Base-by-base conservation (phyloP, 2,797 vertebrate genomes). In the Enteromius unitaeniatus region DNA sequence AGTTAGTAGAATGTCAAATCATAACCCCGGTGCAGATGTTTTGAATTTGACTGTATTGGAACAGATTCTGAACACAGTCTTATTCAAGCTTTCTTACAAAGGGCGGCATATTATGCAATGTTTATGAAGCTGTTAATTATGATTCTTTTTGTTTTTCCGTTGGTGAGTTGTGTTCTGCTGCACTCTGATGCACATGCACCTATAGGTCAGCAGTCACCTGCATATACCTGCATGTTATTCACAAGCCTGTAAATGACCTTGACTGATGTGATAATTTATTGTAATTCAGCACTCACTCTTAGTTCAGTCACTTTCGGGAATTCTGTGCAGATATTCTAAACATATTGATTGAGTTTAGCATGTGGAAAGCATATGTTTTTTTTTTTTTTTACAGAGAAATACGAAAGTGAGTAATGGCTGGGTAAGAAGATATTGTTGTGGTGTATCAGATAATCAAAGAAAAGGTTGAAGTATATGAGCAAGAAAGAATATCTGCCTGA, bases 371-470 rank as follows among this genome's bases (percentile, higher is more conserved):
- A 75, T 37, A 82, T 79, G 74, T 82, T 77, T 37, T 45, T 58
- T 34, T 31, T 28, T 28, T 28, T 28, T 45, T 58, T 34, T 31
- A 51, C 28, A 58, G n/a, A 81, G 76, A 55, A 81, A 51, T 55
- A 60, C 0, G 23, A 23, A 60, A 69, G 77, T 91, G 91, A 92
- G 91, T 93, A 93, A 92, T 91, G 89, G 88, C 85, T 84, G 86
- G 72, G 90, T 86, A 93, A 94, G 86, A 76, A 75, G 89, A 94
- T 92, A 93, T 87, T 90, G 90, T 91, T 92, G 84, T 88, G 87
- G 84, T 87, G 84, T 90, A 88, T 73, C 62, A 42, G 14, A 70
- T 73, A 82, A 68, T 87, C 74, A n/a, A 73, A 84, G 40, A 84
- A 78, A 70, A 79, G 60, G 49, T 21, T 72, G 60, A 79, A 68